A percentile compares a stretch with the other conserved stretches of the same genome.
Conservation (phyloP, 2,113 vertebrate genomes). For the Candoia aspera region DNA sequence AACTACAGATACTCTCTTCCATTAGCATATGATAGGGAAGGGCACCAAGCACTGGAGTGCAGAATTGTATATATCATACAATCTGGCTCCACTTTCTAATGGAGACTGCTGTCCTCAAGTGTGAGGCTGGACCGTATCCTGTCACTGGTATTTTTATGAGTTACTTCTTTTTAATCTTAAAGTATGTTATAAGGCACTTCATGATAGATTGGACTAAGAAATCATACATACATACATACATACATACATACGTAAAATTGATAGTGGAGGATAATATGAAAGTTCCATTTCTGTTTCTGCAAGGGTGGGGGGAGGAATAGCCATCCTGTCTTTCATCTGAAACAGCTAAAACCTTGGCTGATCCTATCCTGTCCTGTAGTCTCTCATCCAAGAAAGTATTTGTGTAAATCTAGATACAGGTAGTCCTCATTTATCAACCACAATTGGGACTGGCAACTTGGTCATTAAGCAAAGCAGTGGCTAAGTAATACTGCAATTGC, state of each 20-base stretch:
- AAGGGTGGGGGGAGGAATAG: neutral
- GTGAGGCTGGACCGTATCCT: neutral
- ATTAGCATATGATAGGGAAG: neutral
- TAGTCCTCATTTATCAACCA: neutral
- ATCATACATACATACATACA: too few relatives aligned
- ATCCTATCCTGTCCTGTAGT: neutral
- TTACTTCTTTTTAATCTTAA: neutral
- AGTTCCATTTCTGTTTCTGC: neutral
- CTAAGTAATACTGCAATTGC: neutral
- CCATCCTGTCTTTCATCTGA: neutral
- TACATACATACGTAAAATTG: too few relatives aligned
- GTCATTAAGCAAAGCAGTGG: neutral
- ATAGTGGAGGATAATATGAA: neutral
- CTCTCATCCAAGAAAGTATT: neutral
- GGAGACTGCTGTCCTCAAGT: neutral
- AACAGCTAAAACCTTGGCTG: neutral
- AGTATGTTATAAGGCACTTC: neutral
- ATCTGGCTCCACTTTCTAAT: neutral
- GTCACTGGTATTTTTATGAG: neutral
- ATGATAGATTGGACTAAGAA: neutral
- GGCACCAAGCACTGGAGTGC: neutral
- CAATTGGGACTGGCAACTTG: neutral
- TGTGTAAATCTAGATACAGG: neutral
- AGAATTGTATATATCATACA: neutral
- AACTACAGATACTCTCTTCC: too few relatives aligned